phyloP scores from a whole-genome alignment of 2,888 invertebrate species.

The Ypsolopha sequella region DNA sequence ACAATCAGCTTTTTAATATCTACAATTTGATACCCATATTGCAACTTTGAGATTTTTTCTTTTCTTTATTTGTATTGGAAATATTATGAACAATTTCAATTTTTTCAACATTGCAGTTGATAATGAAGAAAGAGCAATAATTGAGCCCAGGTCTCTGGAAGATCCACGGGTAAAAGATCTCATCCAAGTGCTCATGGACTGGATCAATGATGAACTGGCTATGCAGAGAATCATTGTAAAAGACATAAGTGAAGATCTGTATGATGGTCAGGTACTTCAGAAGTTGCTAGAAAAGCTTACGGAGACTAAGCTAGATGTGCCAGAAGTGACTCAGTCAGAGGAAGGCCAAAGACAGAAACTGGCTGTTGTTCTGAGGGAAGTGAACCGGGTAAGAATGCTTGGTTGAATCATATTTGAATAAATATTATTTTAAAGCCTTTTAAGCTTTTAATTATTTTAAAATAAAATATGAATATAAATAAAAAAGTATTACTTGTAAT shows the following conservation, averaged over 20 bases:
- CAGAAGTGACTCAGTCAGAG: slow-evolving; percentile 98
- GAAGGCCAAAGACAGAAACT: slow-evolving; percentile 97
- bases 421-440: too few species aligned
- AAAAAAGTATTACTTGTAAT: too few species aligned
- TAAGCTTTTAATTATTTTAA: too few species aligned
- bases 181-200: slow-evolving; percentile 90
- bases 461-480: too few species aligned
- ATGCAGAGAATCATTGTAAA: slow-evolving; percentile 97
- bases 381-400: slow-evolving; percentile 79
- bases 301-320: slow-evolving; percentile 91
- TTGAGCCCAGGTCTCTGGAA: slow-evolving; percentile 89
- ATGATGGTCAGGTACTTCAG: slow-evolving; percentile 91
- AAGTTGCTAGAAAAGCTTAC: slow-evolving; percentile 87
- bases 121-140: slow-evolving; percentile 96
- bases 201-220: slow-evolving; percentile 99
- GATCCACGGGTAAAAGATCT: slow-evolving; percentile 90
- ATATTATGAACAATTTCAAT: too few species aligned
- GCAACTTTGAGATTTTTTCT: too few species aligned
- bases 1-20: too few species aligned
- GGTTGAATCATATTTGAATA: too few species aligned
- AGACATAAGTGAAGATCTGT: slow-evolving; percentile 95
- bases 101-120: slow-evolving; percentile 57
- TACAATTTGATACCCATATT: too few species aligned
- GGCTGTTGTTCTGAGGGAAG: slow-evolving; percentile 87
- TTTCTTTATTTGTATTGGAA: too few species aligned